Conservation (phyloP, 2,113 vertebrate species). For the Perca flavescens region DNA sequence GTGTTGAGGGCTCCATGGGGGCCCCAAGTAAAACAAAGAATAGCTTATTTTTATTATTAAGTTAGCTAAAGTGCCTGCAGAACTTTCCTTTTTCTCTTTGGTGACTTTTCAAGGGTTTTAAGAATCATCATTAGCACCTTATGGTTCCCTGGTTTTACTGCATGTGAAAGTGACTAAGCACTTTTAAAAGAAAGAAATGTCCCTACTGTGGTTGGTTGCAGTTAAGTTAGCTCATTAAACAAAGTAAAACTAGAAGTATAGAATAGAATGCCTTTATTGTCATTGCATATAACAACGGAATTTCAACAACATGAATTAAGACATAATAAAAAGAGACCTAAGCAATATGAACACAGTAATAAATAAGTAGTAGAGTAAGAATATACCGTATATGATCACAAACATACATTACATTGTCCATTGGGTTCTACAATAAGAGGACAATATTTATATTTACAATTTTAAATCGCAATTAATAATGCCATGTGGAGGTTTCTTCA, state of each 20-base stretch:
- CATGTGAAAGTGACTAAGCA: neutral
- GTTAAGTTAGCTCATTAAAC: neutral
- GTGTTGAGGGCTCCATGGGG: neutral
- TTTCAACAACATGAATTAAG: too few species aligned
- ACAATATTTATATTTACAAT: neutral
- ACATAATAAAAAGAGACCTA: too few species aligned
- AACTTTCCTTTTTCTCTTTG: neutral
- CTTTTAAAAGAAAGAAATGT: neutral
- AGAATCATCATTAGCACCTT: neutral
- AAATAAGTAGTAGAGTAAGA: too few species aligned
- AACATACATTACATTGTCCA: too few species aligned
- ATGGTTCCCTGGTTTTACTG: neutral
- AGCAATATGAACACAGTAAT: too few species aligned
- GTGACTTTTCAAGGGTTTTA: neutral
- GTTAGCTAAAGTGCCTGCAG: constrained; percentile 8
- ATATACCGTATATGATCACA: neutral
- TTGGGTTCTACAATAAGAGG: neutral
- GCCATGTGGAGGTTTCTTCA: neutral
- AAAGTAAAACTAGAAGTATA: neutral
- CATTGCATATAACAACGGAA: too few species aligned
- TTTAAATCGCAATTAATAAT: neutral
- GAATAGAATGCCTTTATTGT: too few species aligned
- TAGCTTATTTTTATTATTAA: constrained; percentile 12
- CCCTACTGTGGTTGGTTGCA: neutral
- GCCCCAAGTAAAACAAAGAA: constrained; percentile 9